Base-by-base conservation (phyloP, 2,113 vertebrate genomes). In the Isurus oxyrinchus region DNA sequence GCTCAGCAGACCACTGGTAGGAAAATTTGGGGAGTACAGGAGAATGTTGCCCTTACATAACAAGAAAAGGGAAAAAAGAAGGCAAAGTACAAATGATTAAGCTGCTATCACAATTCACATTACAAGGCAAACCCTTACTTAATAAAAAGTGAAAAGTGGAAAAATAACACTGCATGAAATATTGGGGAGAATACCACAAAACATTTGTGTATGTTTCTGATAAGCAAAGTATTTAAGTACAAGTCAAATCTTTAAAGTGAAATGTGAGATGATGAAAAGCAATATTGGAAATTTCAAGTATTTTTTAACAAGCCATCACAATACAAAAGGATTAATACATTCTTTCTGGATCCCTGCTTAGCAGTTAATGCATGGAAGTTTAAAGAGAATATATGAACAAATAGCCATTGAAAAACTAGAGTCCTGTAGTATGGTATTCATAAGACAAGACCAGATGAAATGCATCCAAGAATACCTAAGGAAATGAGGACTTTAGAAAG, bases 401-500 rank as follows among this genome's bases (percentile, higher is more conserved):
- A 40, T 63, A 11, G 2, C 40, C 90, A 61, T 93, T n/a, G 23
- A 91, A 63, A 93, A 35, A 40, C 14, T 40, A 14, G 59, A 90
- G 11, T 2, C 53, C 87, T 57, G 55, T 25, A 53, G 55, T 31
- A 31, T 10, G 1, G 53, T 57, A 31, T 90, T 57, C 53, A 57
- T 3, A 90, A 27, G 59, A 63, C 16, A 63, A 40, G 57, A 93
- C 59, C 90, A 63, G 57, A 40, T 35, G 57, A 57, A 57, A 27
- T 55, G 23, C 27, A 57, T 90, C 87, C 53, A 90, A 90, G 53
- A 90, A 90, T 90, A 31, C 53, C 53, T 11, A 13, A 90, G 87
- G 87, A 90, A 90, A 88, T 88, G 86, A 35, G 87, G 87, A 93
- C 5, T 93, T 93, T 63, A 23, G n/a, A 63, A 93, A 93, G 59